Conservation (phyloP, 2,113 vertebrate genomes). For the Gnathonemus longibarbis region DNA sequence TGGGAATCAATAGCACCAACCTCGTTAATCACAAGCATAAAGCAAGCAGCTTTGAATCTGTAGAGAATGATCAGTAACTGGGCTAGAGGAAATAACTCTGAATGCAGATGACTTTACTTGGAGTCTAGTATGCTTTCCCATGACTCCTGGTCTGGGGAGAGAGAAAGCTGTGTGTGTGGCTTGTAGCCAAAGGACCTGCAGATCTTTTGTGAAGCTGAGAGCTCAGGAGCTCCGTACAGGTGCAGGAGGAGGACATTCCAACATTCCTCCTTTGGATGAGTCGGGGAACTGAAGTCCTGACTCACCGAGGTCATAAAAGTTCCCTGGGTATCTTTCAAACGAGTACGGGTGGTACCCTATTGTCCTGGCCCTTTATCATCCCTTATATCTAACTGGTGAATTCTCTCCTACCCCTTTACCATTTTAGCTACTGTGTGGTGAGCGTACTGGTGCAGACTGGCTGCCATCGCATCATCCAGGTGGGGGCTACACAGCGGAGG, state of each 20-base stretch:
- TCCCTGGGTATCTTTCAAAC: too few relatives aligned
- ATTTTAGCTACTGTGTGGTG: too few relatives aligned
- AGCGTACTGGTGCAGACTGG: too few relatives aligned
- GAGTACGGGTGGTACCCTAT: too few relatives aligned
- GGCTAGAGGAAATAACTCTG: constrained; percentile 22
- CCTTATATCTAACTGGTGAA: too few relatives aligned
- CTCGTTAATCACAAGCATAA: constrained; percentile 47
- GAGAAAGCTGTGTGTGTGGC: neutral
- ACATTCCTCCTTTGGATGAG: neutral
- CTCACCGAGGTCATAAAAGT: neutral
- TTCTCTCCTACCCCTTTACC: too few relatives aligned
- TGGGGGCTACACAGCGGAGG: too few relatives aligned
- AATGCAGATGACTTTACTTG: constrained; percentile 34
- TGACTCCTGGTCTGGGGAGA: neutral
- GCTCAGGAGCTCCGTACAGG: neutral
- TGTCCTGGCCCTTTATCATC: too few relatives aligned
- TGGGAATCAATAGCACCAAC: constrained; percentile 55
- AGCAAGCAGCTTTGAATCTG: constrained; percentile 27
- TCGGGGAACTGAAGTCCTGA: neutral
- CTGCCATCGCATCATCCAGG: too few relatives aligned
- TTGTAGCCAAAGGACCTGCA: neutral
- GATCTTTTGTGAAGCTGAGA: neutral
- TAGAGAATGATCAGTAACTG: constrained; percentile 38
- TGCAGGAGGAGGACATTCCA: neutral
- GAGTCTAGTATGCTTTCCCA: neutral